Evolutionary conservation across 2,797 vertebrate species (phyloP).

Genomic region (Garrulus glandarius): DNA sequence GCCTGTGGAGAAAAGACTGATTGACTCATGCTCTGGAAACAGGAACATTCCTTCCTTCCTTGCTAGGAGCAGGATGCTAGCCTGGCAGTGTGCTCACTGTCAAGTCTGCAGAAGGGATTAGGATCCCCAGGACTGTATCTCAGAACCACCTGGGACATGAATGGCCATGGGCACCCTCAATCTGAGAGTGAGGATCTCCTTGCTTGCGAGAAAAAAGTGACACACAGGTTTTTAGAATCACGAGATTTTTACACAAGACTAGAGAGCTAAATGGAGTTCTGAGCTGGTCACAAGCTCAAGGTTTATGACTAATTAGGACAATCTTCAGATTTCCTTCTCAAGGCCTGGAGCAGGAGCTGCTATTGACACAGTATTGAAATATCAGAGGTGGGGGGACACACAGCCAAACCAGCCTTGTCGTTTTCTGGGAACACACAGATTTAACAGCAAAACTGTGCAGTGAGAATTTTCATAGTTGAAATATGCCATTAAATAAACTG

Average conservation of each 20-base stretch:
- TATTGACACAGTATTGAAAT: background rate
- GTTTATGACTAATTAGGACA: background rate
- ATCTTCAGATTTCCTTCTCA: background rate
- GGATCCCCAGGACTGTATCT: background rate
- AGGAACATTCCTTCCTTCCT: background rate
- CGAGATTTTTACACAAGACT: background rate
- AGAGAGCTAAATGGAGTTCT: background rate
- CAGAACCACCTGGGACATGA: background rate
- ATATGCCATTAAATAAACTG: background rate
- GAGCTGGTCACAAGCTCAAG: background rate
- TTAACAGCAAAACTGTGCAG: background rate
- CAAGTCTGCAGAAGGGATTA: background rate
- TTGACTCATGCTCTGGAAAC: background rate
- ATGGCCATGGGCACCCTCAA: background rate
- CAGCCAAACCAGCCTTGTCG: background rate
- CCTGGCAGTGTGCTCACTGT: background rate
- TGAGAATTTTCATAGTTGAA: background rate
- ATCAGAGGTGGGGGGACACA: rapidly evolving
- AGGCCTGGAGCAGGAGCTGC: background rate
- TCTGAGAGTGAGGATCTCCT: background rate
- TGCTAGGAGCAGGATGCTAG: background rate
- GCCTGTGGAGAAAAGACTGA: background rate
- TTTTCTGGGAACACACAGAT: background rate
- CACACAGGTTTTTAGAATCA: background rate
- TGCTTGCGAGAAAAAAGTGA: background rate